Base-by-base conservation (phyloP, 1,140 invertebrate genomes). In the Orchestia grillus region DNA sequence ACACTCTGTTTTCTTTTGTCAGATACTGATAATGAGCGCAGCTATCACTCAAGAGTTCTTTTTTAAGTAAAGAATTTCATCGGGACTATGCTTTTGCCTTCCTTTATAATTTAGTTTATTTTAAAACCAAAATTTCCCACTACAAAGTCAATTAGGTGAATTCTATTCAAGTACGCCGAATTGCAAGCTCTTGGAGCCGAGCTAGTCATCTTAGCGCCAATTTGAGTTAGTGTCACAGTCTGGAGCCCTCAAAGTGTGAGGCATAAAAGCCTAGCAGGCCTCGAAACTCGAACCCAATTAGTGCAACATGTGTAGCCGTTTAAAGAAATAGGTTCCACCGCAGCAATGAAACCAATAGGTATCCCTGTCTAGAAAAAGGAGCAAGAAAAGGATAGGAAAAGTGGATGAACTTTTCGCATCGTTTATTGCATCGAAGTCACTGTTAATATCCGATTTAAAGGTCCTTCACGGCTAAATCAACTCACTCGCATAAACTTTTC, bases 401-500 rank as follows among this genome's bases (percentile, higher is more conserved):
- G 43, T 90, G 8, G 41, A 42, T 77, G 62, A 90, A 42, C 8
- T 41, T 90, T 90, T 90, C 88, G 88, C 88, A 90, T 90, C 88
- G 88, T 90, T 90, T 90, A 90, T 90, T 90, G 88, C 88, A 44
- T 90, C 88, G 88, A 77, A 77, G 62, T 77, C 62, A 77, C 11
- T 77, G 62, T 77, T 77, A 23, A 77, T 19, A 77, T 77, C 62
- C 11, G 3, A 77, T 77, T 8, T 36, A 77, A 77, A 77, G 62
- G 15, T 28, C 62, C 28, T 77, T 77, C 62, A 77, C 1, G 62
- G 62, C 28, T 77, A 28, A 77, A 77, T 77, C 62, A 77, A 77
- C 15, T 77, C 62, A 77, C 62, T 77, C 62, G 62, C 62, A 77
- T 77, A 77, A 77, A 15, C 15, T 77, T 77, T 77, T 77, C 62